Conservation (phyloP, 2,113 vertebrate genomes). For the Grallaria varia region DNA sequence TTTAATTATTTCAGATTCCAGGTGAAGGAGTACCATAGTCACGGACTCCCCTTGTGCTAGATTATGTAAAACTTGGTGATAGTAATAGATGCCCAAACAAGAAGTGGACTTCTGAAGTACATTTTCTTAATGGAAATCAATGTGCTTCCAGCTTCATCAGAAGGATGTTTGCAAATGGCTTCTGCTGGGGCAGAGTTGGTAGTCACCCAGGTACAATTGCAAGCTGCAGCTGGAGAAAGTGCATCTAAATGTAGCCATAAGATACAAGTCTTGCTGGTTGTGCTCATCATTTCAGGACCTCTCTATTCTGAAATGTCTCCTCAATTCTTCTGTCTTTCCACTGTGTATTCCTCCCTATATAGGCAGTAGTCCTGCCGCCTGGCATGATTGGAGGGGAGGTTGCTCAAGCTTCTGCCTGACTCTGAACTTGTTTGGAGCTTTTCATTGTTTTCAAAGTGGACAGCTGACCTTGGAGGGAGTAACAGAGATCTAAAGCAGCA, state of each 20-base stretch:
- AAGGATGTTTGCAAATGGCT: not conserved
- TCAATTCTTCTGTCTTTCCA: not conserved
- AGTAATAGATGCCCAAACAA: not conserved
- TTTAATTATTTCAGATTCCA: constrained; percentile 22
- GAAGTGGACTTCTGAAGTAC: not conserved
- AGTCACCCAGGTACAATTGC: not conserved
- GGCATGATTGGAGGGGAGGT: not conserved
- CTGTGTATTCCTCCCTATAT: not conserved
- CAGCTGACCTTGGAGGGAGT: not conserved
- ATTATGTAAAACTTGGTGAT: not conserved
- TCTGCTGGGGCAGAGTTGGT: not conserved
- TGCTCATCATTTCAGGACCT: not conserved
- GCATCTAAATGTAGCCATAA: not conserved
- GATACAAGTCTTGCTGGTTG: not conserved
- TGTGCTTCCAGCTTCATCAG: not conserved
- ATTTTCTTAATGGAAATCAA: not conserved
- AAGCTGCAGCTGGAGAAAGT: not conserved
- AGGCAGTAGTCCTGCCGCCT: not conserved
- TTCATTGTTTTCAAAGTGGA: not conserved
- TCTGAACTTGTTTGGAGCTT: not conserved
- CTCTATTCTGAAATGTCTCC: not conserved
- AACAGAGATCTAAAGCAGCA: not conserved
- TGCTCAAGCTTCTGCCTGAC: not conserved
- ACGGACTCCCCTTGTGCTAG: not conserved
- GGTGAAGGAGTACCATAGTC: not conserved